phyloP scores from a whole-genome alignment of 2,113 vertebrate species.

The Zosterops lateralis region DNA sequence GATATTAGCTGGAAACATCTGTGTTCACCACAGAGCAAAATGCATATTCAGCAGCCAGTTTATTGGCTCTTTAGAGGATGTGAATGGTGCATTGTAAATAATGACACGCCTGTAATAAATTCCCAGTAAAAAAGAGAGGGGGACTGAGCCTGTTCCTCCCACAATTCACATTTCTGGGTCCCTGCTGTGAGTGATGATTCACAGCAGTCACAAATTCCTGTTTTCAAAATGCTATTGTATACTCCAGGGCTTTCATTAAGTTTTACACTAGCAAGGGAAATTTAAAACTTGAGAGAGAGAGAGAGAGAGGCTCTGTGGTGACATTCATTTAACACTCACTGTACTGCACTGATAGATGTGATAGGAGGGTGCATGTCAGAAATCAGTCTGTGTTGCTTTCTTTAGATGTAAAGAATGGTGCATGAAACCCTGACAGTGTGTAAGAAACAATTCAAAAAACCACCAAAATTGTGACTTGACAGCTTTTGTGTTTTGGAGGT shows the following conservation, averaged over 20 bases:
- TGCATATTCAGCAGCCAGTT: constrained; percentile 84
- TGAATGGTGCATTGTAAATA: constrained; percentile 82
- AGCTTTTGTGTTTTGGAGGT: constrained; percentile 47
- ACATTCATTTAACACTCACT: constrained; percentile 49
- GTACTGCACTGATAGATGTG: constrained; percentile 43
- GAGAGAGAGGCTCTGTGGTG: constrained; percentile 58
- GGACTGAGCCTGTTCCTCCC: constrained; percentile 70
- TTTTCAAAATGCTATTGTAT: constrained; percentile 81
- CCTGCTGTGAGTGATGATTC: constrained; percentile 80
- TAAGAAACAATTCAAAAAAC: constrained; percentile 66
- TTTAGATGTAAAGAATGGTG: constrained; percentile 57
- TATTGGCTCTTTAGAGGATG: constrained; percentile 83
- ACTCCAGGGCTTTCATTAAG: constrained; percentile 80
- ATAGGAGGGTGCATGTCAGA: constrained; percentile 34
- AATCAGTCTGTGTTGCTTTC: constrained; percentile 11
- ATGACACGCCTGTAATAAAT: constrained; percentile 82
- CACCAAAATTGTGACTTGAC: constrained; percentile 44
- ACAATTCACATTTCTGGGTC: constrained; percentile 76
- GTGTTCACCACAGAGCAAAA: constrained; percentile 82
- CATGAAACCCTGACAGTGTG: constrained; percentile 52
- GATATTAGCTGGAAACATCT: constrained; percentile 84
- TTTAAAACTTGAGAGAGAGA: constrained; percentile 73
- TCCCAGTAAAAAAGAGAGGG: constrained; percentile 77
- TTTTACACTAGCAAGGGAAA: constrained; percentile 77
- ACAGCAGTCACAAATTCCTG: constrained; percentile 79